phyloP scores from a whole-genome alignment of 2,888 invertebrate species.

The Linyphia triangularis region DNA sequence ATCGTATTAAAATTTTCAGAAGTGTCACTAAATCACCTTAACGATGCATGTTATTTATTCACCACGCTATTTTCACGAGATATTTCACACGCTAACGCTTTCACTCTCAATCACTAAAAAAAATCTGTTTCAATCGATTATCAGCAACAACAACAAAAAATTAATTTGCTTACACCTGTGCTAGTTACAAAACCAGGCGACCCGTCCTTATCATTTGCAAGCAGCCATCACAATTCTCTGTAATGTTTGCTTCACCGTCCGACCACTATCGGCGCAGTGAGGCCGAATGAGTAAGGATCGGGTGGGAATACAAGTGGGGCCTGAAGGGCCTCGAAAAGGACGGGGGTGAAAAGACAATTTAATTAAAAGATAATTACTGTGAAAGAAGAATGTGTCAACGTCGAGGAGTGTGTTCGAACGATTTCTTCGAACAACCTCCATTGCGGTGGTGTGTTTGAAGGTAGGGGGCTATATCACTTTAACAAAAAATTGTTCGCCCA shows the following conservation, averaged over 20 bases:
- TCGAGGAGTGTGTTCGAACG: conserved; percentile 27
- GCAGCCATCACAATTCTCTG: too few species aligned
- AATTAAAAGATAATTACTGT: conserved; percentile 72
- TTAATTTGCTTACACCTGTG: conserved; percentile 28
- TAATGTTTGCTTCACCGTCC: conserved; percentile 52
- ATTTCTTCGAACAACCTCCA: conserved; percentile 7
- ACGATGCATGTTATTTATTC: too few species aligned
- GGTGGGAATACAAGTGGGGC: conserved; percentile 35
- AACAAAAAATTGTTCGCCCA: not conserved
- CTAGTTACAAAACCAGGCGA: not conserved
- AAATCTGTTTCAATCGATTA: not conserved
- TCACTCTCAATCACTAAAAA: conserved; percentile 3
- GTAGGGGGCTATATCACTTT: too few species aligned
- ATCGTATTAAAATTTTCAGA: too few species aligned
- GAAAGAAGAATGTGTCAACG: conserved; percentile 44
- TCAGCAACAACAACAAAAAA: conserved; percentile 12
- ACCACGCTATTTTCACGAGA: not conserved
- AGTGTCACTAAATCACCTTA: too few species aligned
- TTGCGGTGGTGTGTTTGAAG: too few species aligned
- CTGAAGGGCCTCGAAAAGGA: not conserved
- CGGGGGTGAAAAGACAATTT: conserved; percentile 49
- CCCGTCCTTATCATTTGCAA: conserved; percentile 27
- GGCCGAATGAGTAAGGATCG: conserved; percentile 32
- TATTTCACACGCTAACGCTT: conserved; percentile 6
- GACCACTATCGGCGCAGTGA: conserved; percentile 42